Conservation (phyloP, 2,113 vertebrate genomes). For the Oxygymnocypris stewartii region DNA sequence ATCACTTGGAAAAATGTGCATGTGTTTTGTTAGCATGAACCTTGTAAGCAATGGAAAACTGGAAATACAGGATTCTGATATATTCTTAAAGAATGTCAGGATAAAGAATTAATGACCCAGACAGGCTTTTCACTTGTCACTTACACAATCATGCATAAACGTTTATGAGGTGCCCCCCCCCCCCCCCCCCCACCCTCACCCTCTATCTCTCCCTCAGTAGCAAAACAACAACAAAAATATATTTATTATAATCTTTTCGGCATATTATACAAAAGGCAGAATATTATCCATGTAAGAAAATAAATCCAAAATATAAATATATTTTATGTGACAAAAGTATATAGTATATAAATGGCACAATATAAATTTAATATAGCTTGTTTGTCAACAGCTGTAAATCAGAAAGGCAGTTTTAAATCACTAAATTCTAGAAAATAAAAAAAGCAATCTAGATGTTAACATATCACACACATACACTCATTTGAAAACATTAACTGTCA, state of each 20-base stretch:
- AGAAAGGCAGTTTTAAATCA: too few relatives aligned
- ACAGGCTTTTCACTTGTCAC: neutral
- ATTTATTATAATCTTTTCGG: too few relatives aligned
- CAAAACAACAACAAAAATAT: neutral
- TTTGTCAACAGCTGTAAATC: too few relatives aligned
- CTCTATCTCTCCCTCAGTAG: neutral
- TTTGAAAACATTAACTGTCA: too few relatives aligned
- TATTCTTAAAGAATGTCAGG: neutral
- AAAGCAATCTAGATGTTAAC: too few relatives aligned
- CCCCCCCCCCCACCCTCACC: neutral
- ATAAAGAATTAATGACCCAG: neutral
- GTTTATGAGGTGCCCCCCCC: neutral
- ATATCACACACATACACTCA: too few relatives aligned
- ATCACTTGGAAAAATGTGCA: neutral
- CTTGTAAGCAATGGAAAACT: neutral
- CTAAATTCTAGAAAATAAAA: too few relatives aligned
- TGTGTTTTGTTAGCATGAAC: neutral
- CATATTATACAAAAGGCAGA: neutral
- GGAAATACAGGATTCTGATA: slow-evolving; percentile 1
- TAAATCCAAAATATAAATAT: too few relatives aligned
- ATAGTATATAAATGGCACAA: too few relatives aligned
- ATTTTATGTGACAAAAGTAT: too few relatives aligned
- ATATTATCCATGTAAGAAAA: neutral
- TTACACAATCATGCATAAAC: neutral
- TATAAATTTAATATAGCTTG: too few relatives aligned